A percentile compares a stretch with the other conserved stretches of the same genome.
Evolutionary conservation across 2,888 invertebrate genomes (phyloP).

Genomic region (Mystacides longicornis): DNA sequence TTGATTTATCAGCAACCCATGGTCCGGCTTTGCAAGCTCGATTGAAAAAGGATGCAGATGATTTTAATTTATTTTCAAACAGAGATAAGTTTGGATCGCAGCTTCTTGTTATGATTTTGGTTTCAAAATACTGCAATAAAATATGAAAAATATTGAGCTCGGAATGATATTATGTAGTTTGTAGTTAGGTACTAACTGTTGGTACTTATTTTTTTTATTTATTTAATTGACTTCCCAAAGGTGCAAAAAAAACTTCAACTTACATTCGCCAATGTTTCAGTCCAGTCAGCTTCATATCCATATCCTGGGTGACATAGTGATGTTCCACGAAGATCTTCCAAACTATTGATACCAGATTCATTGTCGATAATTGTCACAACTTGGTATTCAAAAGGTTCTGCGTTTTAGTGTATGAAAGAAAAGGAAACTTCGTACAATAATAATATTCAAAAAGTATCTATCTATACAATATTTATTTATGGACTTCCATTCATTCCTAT

Average conservation of each 20-base stretch:
- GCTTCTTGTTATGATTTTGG: conserved; percentile 58
- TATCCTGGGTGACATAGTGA: conserved; percentile 79
- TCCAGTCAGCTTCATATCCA: conserved; percentile 64
- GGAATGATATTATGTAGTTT: no score
- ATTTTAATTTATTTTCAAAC: conserved; percentile 69
- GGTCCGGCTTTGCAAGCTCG: conserved; percentile 80
- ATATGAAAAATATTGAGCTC: no score
- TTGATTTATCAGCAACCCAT: conserved; percentile 62
- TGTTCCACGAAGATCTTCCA: conserved; percentile 57
- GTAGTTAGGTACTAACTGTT: no score
- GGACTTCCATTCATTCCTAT: no score
- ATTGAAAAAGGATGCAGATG: conserved; percentile 67
- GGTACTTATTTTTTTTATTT: no score
- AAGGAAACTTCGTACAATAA: no score
- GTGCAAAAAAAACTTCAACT: conserved; percentile 32
- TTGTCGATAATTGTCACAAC: conserved; percentile 60
- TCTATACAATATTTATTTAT: no score
- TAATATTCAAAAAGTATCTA: no score
- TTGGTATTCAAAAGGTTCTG: conserved; percentile 50
- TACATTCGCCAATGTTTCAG: conserved; percentile 69
- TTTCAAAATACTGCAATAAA: conserved; percentile 60
- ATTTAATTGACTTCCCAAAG: no score
- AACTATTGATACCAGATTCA: conserved; percentile 50
- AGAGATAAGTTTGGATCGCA: conserved; percentile 63
- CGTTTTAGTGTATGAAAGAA: no score